phyloP scores from a whole-genome alignment of 64 coral and sea anemone genomes.

The Dendrophyllia cribrosa region DNA sequence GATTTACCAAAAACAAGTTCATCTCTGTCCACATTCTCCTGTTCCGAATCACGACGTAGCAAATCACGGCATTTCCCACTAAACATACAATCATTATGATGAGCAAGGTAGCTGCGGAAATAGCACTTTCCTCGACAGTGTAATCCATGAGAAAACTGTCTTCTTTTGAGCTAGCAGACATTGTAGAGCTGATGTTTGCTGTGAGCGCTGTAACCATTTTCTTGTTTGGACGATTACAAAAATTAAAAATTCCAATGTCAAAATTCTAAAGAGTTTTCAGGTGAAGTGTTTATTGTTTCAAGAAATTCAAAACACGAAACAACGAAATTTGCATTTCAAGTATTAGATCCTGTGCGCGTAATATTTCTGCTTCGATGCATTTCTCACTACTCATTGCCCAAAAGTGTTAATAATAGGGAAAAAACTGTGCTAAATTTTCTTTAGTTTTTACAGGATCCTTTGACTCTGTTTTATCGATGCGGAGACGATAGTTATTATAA shows the following conservation, averaged over 20 bases:
- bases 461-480: no score
- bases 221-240: no score
- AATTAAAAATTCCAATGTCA: background rate
- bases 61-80: conserved; percentile 70
- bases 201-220: background rate
- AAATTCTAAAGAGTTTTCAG: background rate
- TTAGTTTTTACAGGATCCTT: no score
- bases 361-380: no score
- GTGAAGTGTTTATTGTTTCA: background rate
- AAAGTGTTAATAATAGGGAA: background rate
- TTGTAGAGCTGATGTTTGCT: background rate
- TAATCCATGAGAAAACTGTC: conserved; percentile 30
- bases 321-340: conserved; percentile 9
- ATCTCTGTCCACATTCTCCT: conserved; percentile 91
- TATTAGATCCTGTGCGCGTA: no score
- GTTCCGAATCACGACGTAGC: conserved; percentile 68
- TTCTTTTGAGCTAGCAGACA: background rate
- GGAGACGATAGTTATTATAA: background rate
- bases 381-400: background rate
- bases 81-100: conserved; percentile 78
- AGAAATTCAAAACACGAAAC: conserved; percentile 35
- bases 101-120: conserved; percentile 44
- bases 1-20: conserved; percentile 91
- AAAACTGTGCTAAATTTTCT: no score
- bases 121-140: conserved; percentile 49